Conservation (phyloP, 2,113 vertebrate genomes). For the Triplophysa dalaica region DNA sequence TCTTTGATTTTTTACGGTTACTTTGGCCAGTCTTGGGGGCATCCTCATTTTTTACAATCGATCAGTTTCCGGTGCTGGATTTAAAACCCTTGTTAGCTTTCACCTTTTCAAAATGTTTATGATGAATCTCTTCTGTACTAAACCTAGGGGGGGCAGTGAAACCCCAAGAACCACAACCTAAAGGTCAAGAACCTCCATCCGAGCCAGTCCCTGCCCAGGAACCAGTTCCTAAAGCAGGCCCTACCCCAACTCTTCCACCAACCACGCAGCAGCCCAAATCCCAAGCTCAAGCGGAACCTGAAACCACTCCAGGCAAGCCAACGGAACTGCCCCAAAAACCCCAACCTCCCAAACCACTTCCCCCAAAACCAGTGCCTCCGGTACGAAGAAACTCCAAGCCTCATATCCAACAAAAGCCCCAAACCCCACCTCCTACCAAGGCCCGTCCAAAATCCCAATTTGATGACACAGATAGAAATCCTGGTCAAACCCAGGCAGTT, state of each 20-base stretch:
- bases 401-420: slow-evolving; percentile 75
- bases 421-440: slow-evolving; percentile 69
- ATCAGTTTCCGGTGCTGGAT: slow-evolving; percentile 64
- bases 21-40: slow-evolving; percentile 56
- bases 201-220: slow-evolving; percentile 77
- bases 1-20: slow-evolving; percentile 54
- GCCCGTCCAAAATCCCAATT: slow-evolving; percentile 63
- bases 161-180: slow-evolving; percentile 85
- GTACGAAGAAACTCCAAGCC: slow-evolving; percentile 77
- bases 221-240: slow-evolving; percentile 66
- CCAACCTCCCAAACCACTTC: slow-evolving; percentile 73
- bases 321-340: slow-evolving; percentile 81
- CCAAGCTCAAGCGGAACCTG: slow-evolving; percentile 79
- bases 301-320: slow-evolving; percentile 77
- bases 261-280: slow-evolving; percentile 85
- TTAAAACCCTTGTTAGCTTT: slow-evolving; percentile 55
- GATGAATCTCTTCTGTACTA: slow-evolving; percentile 80
- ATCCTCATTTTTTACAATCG: slow-evolving; percentile 44
- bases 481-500: slow-evolving; percentile 14
- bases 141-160: slow-evolving; percentile 91
- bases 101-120: slow-evolving; percentile 62
- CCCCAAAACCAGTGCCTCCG: slow-evolving; percentile 83
- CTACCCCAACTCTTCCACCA: slow-evolving; percentile 70
- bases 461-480: slow-evolving; percentile 41
- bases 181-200: slow-evolving; percentile 82